Evolutionary conservation across 2,888 invertebrate genomes (phyloP), one percentile per base, ranked within the genome.

Genomic region (Allacma fusca): DNA sequence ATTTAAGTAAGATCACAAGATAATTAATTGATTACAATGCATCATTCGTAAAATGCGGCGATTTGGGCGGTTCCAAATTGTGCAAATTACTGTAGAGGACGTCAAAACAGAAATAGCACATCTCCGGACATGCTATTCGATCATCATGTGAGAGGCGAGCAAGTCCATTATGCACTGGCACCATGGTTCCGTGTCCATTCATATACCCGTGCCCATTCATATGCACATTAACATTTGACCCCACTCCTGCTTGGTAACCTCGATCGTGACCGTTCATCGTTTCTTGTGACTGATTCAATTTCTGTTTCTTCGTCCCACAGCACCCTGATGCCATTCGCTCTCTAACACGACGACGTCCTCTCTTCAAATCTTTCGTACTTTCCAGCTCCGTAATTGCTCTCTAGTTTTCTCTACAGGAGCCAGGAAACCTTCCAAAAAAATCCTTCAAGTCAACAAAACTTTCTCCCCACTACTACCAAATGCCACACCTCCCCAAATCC

Each of bases 21-120:
- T n/a, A 50, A 70, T 57, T 59, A 71, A 68, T 19, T 62, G 92
- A 95, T 94, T 91, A 97, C 96, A 93, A 97, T 87, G 95, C 92
- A 86, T 97, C 96, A 87, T 97, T 97, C 86, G 94, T 94, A 88
- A 98, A 98, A 88, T 91, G 91, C 86, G 97, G 96, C 85, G 92
- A 90, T 87, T 93, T 93, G 84, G 98, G 98, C 84, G 95, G 93
- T 85, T 97, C 96, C 87, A 94, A 91, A 87, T 93, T 94, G 88
- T 97, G 93, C 86, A 99, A 91, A 89, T 97, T 95, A 88, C 93
- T 92, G 88, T 97, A 94, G 84, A 99, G 92, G 85, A 98, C 97
- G 89, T 99, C 98, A 90, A 98, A 99, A 91, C 99, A 99, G 90
- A 94, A 98, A 90, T 94, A 95, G 87, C 97, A 97, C 98, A 99